phyloP scores from a whole-genome alignment of 2,888 invertebrate species.

The Muschampia plurimacula region DNA sequence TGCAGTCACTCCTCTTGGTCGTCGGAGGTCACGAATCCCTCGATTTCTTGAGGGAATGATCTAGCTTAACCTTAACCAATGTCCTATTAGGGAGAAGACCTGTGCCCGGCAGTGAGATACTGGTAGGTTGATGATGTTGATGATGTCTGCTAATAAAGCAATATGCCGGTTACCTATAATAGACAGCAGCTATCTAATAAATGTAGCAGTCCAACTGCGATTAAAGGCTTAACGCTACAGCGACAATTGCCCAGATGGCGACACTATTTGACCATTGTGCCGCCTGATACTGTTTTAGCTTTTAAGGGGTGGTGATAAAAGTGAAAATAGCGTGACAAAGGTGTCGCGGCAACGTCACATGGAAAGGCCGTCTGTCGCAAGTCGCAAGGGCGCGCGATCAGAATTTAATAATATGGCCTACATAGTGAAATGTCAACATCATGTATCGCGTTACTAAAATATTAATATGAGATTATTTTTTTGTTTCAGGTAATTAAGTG shows the following conservation, averaged over 20 bases:
- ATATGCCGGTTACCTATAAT: too few relatives aligned
- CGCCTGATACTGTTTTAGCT: background rate
- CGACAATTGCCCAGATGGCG: background rate
- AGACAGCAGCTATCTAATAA: too few relatives aligned
- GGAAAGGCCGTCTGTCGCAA: conserved; percentile 54
- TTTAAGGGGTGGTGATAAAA: background rate
- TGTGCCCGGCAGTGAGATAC: too few relatives aligned
- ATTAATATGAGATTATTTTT: conserved; percentile 58
- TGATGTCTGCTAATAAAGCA: too few relatives aligned
- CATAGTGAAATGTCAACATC: conserved; percentile 68
- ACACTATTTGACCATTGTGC: background rate
- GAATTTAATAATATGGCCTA: conserved; percentile 66
- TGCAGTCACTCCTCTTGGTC: too few relatives aligned
- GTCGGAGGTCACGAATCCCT: too few relatives aligned
- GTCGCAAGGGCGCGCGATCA: conserved; percentile 67
- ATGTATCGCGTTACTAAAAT: conserved; percentile 51
- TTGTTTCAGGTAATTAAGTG: conserved; percentile 67
- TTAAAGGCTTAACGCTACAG: too few relatives aligned
- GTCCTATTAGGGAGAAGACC: too few relatives aligned
- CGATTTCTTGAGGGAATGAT: too few relatives aligned
- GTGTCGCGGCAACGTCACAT: conserved; percentile 53
- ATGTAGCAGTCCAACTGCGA: too few relatives aligned
- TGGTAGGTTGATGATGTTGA: too few relatives aligned
- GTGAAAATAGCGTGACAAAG: conserved; percentile 11
- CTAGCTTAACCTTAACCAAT: too few relatives aligned